Evolutionary conservation across 1,140 invertebrate genomes (phyloP), one percentile per base, ranked within the genome.

Genomic region (Palaemon carinicauda): DNA sequence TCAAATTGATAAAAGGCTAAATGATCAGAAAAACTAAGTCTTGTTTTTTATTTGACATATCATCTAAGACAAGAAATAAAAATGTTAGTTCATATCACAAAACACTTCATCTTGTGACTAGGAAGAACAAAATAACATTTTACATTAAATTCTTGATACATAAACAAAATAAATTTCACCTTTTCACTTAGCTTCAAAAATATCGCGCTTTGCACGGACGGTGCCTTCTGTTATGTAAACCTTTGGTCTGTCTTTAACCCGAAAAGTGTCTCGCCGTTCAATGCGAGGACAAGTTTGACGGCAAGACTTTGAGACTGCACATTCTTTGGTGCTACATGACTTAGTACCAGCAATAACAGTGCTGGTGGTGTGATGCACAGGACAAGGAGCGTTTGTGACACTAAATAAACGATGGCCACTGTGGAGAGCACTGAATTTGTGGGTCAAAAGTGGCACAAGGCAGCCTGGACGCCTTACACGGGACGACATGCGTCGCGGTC

Each of bases 221-320:
- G 87, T 89, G 51, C 89, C 89, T 60, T 88, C 89, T 17, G 89
- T 88, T 69, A 89, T 89, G 81, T 88, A 88, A 69, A 89, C 88
- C 29, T 88, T 88, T 51, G 89, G 89, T 75, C 88, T 82, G 56
- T 87, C 87, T 65, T 87, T 89, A 15, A 87, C 78, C 24, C 88
- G 52, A 27, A 89, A 88, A 27, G 84, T 81, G 51, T 89, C 88
- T 15, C 86, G 80, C 14, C 86, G 80, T 53, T 82, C 85, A 21
- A 56, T 17, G 31, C 82, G 69, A 33, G 69, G 31, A 21, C 73
- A 74, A 19, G 52, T 77, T 80, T 79, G 81, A 31, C 31, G 77
- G 78, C 60, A 80, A 19, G 41, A 65, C 75, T 60, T 74, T 80
- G 53, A 21, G 60, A 29, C 52, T 31, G 53, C 75, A 50, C 27